phyloP scores from a whole-genome alignment of 2,888 invertebrate genomes.

The Idaea aversata region DNA sequence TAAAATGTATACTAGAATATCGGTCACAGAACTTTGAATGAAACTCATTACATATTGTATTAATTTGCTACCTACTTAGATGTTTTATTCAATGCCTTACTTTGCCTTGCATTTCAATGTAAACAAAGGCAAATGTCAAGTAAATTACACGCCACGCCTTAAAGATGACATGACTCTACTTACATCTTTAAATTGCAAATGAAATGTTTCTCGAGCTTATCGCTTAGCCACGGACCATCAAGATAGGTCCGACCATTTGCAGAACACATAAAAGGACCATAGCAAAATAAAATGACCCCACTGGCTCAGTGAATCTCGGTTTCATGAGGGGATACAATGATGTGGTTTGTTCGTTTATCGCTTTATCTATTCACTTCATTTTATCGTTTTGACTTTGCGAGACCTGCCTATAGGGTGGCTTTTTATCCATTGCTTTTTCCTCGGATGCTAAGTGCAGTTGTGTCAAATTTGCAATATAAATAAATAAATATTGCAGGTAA shows the following conservation, averaged over 20 bases:
- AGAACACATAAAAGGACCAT: constrained; percentile 46
- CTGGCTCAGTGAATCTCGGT: constrained; percentile 24
- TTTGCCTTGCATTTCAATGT: not conserved
- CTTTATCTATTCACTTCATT: constrained; percentile 24
- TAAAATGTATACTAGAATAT: not conserved
- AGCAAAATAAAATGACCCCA: constrained; percentile 38
- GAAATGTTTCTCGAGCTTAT: constrained; percentile 56
- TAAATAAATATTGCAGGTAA: no score
- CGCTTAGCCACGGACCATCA: constrained; percentile 49
- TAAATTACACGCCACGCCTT: constrained; percentile 24
- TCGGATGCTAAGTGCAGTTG: not conserved
- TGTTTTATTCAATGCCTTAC: constrained; percentile 1
- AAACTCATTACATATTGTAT: not conserved
- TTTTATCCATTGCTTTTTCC: not conserved
- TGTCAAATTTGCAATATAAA: no score
- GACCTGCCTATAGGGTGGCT: not conserved
- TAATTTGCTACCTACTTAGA: not conserved
- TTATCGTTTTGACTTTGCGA: constrained; percentile 6
- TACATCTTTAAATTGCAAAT: constrained; percentile 48
- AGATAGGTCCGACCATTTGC: constrained; percentile 49
- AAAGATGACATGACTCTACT: constrained; percentile 23
- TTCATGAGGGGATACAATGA: constrained; percentile 6
- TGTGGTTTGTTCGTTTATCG: constrained; percentile 25
- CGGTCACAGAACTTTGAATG: not conserved
- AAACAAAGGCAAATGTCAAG: constrained; percentile 8